phyloP scores from a whole-genome alignment of 2,888 invertebrate genomes.

The Cyrtodaria siliqua region DNA sequence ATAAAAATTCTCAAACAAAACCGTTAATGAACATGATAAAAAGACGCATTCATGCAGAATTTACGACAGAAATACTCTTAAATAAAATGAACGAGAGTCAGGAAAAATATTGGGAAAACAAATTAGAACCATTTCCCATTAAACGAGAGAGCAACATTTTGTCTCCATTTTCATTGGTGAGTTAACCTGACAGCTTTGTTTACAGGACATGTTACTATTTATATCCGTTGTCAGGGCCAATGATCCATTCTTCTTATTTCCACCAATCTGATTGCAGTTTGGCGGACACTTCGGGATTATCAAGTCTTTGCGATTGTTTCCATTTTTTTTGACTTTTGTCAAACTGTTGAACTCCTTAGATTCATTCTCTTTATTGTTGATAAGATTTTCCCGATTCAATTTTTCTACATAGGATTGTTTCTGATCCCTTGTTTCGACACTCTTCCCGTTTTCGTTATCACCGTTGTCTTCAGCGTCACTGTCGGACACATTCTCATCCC shows the following conservation, averaged over 20 bases:
- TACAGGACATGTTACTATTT: constrained; percentile 76
- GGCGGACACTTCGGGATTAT: constrained; percentile 48
- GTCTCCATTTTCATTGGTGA: constrained; percentile 71
- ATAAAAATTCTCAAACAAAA: too few relatives aligned
- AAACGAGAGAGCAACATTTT: constrained; percentile 81
- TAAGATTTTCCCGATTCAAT: constrained; percentile 41
- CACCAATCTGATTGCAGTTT: constrained; percentile 58
- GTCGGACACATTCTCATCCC: constrained; percentile 67
- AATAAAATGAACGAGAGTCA: too few relatives aligned
- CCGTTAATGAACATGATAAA: too few relatives aligned
- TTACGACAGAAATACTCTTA: too few relatives aligned
- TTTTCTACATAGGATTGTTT: constrained; percentile 46
- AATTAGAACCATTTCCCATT: too few relatives aligned
- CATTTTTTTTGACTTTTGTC: constrained; percentile 65
- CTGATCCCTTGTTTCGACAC: constrained; percentile 26
- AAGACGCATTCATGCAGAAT: too few relatives aligned
- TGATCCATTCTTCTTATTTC: constrained; percentile 43
- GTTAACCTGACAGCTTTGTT: constrained; percentile 54
- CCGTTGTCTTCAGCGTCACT: constrained; percentile 67
- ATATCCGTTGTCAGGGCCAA: constrained; percentile 71
- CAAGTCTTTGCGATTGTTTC: constrained; percentile 41
- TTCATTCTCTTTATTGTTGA: constrained; percentile 20
- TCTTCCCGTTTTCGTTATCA: constrained; percentile 39
- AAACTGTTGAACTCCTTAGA: constrained; percentile 46
- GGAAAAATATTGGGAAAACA: too few relatives aligned